These are phyloP conservation scores for Eurystomus gularis DNA, from an alignment of 2,113 vertebrate genomes.

Conservation along the genomic window DNA sequence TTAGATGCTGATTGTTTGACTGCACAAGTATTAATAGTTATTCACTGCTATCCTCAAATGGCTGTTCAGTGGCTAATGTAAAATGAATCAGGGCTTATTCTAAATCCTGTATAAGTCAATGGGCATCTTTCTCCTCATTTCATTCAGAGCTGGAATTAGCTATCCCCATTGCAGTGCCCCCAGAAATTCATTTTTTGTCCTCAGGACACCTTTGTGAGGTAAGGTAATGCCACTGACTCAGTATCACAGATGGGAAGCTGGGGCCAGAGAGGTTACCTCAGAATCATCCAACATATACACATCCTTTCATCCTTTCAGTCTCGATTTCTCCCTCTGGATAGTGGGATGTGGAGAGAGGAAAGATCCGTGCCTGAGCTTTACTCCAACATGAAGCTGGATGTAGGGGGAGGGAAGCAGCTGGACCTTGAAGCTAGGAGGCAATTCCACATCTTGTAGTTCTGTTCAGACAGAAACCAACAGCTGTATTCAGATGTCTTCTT, in stretches of 20 bases:
- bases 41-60: conserved; percentile 37
- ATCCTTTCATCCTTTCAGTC: not conserved
- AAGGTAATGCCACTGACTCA: not conserved
- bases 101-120: conserved; percentile 53
- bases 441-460: not conserved
- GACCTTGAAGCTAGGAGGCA: not conserved
- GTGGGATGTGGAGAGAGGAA: not conserved
- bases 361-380: not conserved
- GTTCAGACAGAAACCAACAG: not conserved
- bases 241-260: not conserved
- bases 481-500: not conserved
- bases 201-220: conserved; percentile 19
- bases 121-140: conserved; percentile 28
- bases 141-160: conserved; percentile 44
- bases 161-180: not conserved
- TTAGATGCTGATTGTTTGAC: conserved; percentile 14
- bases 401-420: not conserved
- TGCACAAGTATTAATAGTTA: conserved; percentile 7
- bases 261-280: not conserved
- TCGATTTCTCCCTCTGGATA: not conserved
- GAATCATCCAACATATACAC: not conserved
- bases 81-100: conserved; percentile 26
- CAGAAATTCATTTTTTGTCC: conserved; percentile 39
- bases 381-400: not conserved
- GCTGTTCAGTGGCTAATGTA: not conserved